A percentile compares a stretch with the other conserved stretches of the same genome.
Evolutionary conservation across 2,113 vertebrate genomes (phyloP).

Genomic region (Carettochelys insculpta): DNA sequence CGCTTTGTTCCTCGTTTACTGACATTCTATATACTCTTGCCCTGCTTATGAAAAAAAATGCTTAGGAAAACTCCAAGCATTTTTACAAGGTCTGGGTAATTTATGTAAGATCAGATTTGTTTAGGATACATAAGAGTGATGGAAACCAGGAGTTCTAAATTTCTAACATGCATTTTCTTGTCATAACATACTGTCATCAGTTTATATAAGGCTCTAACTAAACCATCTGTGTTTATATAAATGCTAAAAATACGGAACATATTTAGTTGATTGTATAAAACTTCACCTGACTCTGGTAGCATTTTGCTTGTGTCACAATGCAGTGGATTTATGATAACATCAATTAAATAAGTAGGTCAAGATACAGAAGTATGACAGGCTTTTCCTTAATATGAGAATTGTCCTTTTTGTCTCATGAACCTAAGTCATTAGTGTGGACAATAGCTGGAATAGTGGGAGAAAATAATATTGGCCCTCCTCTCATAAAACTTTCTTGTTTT

Average conservation of each 20-base stretch:
- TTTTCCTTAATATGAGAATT: neutral
- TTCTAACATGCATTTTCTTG: slow-evolving; percentile 49
- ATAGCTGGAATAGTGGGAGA: neutral
- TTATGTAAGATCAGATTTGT: slow-evolving; percentile 54
- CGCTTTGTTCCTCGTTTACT: neutral
- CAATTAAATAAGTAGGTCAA: neutral
- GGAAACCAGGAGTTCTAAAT: slow-evolving; percentile 58
- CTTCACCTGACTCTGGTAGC: slow-evolving; percentile 33
- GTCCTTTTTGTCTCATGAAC: neutral
- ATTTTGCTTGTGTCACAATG: slow-evolving; percentile 1
- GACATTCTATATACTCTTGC: slow-evolving; percentile 1
- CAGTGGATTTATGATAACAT: neutral
- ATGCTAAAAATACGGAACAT: slow-evolving; percentile 53
- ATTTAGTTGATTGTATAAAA: slow-evolving; percentile 67
- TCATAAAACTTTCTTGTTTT: neutral
- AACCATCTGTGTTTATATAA: slow-evolving; percentile 72
- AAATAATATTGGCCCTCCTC: neutral
- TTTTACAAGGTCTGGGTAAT: slow-evolving; percentile 33
- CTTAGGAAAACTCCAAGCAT: neutral
- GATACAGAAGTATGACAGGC: neutral
- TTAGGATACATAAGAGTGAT: slow-evolving; percentile 48
- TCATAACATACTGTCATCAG: slow-evolving; percentile 62
- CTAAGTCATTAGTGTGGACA: neutral
- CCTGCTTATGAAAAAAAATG: neutral
- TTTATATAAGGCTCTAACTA: slow-evolving; percentile 70